These are phyloP conservation scores for Thamnophis sirtalis DNA, from an alignment of 2,113 vertebrate genomes.

Conservation along the genomic window DNA sequence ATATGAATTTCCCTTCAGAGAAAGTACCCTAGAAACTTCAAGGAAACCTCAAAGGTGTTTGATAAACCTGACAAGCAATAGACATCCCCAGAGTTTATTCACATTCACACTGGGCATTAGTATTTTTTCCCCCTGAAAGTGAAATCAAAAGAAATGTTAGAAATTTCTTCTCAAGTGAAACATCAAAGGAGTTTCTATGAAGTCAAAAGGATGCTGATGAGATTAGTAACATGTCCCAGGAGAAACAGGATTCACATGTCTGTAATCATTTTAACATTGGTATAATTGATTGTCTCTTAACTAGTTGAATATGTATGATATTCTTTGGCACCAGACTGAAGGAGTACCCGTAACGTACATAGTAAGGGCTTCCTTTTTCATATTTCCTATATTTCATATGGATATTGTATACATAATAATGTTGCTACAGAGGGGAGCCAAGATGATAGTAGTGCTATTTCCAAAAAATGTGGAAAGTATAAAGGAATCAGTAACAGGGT, in stretches of 20 bases:
- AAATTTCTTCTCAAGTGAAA: neutral
- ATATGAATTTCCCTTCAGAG: neutral
- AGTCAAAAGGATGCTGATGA: neutral
- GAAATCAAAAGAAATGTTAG: neutral
- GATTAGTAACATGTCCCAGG: neutral
- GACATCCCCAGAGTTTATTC: neutral
- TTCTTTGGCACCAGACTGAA: neutral
- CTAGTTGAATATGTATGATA: neutral
- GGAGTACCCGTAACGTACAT: neutral
- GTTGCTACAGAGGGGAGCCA: neutral
- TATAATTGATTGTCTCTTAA: slow-evolving; percentile 1
- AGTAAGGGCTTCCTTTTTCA: neutral
- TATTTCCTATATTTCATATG: neutral
- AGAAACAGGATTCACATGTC: neutral
- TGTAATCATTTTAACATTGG: neutral
- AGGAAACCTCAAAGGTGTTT: neutral
- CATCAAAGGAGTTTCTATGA: neutral
- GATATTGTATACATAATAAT: neutral
- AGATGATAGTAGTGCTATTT: neutral
- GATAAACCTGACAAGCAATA: neutral
- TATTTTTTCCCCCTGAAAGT: neutral
- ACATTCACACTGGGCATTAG: neutral
- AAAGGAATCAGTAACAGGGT: neutral
- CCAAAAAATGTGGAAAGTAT: neutral
- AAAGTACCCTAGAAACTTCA: neutral